Evolutionary conservation across 2,888 invertebrate species (phyloP).

Genomic region (Platynereis dumerilii): DNA sequence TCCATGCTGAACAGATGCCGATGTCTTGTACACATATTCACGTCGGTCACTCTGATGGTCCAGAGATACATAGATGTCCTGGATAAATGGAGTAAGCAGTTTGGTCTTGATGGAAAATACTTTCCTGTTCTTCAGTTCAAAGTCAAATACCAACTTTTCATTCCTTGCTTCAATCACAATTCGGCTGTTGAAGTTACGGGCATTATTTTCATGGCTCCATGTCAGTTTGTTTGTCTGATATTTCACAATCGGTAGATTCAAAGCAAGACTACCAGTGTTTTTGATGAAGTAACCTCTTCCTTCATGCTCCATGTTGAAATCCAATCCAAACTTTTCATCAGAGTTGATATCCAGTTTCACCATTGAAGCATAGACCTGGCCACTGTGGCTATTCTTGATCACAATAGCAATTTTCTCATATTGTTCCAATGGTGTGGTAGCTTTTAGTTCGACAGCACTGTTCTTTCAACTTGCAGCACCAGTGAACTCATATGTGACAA

Average conservation of each 20-base stretch:
- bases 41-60: conserved; percentile 39
- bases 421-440: too few relatives aligned
- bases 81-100: background rate
- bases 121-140: conserved; percentile 15
- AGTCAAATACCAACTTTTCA: conserved; percentile 10
- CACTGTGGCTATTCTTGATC: conserved; percentile 6
- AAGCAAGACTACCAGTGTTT: conserved; percentile 29
- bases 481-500: background rate
- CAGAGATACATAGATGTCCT: conserved; percentile 17
- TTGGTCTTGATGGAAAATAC: background rate
- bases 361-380: background rate
- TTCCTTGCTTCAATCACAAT: conserved; percentile 24
- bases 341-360: background rate
- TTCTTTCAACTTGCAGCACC: background rate
- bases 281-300: conserved; percentile 21
- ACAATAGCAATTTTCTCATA: too few relatives aligned
- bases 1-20: background rate
- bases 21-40: background rate
- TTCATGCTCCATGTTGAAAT: conserved; percentile 27
- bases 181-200: conserved; percentile 17
- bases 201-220: conserved; percentile 32
- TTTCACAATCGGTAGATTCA: conserved; percentile 30
- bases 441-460: too few relatives aligned
- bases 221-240: conserved; percentile 22
- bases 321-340: conserved; percentile 21